A percentile compares a stretch with the other conserved stretches of the same genome.
phyloP scores from a whole-genome alignment of 2,797 vertebrate species.

The Paramormyrops hopkinsi region DNA sequence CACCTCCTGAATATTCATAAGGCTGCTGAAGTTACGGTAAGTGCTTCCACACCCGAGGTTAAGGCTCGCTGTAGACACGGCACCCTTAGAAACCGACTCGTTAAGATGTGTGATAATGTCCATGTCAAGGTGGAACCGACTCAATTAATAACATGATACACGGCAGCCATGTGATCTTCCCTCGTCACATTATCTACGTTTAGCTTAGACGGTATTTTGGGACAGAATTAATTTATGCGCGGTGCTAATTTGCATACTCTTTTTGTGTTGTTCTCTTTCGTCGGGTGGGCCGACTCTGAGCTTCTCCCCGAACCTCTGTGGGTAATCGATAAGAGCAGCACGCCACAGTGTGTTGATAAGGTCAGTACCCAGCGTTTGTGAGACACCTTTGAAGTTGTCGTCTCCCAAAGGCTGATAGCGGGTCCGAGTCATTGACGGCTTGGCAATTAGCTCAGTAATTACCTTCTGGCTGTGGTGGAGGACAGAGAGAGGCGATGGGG shows the following conservation, averaged over 20 bases:
- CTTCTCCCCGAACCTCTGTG: neutral
- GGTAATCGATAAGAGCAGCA: conserved; percentile 26
- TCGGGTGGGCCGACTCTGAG: neutral
- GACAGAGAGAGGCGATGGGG: conserved; percentile 56
- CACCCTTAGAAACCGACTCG: conserved; percentile 11
- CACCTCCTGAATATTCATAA: conserved; percentile 30
- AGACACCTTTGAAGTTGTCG: conserved; percentile 54
- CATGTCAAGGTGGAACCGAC: neutral
- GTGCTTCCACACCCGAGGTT: conserved; percentile 20
- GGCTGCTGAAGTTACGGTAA: conserved; percentile 9
- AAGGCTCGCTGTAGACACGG: conserved; percentile 3
- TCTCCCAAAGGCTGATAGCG: conserved; percentile 64
- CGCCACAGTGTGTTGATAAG: conserved; percentile 58
- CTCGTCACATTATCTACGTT: neutral
- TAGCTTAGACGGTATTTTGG: neutral
- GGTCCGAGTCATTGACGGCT: conserved; percentile 56
- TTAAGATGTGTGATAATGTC: conserved; percentile 20
- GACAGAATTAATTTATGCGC: conserved; percentile 7
- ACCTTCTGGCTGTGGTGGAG: conserved; percentile 62
- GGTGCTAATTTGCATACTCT: neutral
- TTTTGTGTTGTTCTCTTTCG: neutral
- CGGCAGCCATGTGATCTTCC: neutral
- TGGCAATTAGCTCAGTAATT: conserved; percentile 69
- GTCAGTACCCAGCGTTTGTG: conserved; percentile 65
- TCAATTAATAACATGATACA: conserved; percentile 6